A percentile compares a stretch with the other conserved stretches of the same genome.
Conservation (phyloP, 2,888 invertebrate genomes). For the Steinernema scapterisci region DNA sequence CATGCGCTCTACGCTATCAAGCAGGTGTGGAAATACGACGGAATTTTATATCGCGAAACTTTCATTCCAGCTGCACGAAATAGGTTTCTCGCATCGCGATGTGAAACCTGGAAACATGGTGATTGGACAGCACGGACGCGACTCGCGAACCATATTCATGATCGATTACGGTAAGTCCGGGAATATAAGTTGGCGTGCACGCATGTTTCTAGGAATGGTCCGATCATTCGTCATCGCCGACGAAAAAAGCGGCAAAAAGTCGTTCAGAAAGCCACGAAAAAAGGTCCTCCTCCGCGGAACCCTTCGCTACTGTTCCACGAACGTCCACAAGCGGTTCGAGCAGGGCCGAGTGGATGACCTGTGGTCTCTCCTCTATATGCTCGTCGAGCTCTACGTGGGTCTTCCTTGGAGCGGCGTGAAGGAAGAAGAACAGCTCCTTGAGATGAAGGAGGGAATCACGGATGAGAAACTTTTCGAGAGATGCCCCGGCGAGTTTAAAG, state of each 20-base stretch:
- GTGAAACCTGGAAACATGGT: constrained; percentile 57
- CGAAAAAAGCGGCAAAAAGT: constrained; percentile 37
- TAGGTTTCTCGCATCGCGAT: constrained; percentile 52
- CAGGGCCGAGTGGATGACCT: constrained; percentile 51
- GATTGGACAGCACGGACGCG: constrained; percentile 44
- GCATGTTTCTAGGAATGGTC: constrained; percentile 46
- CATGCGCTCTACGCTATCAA: constrained; percentile 48
- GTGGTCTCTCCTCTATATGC: constrained; percentile 53
- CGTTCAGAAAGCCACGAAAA: constrained; percentile 41
- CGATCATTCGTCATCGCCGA: constrained; percentile 43
- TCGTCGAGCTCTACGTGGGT: constrained; percentile 48
- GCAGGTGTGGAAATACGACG: too few species aligned
- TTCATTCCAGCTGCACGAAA: constrained; percentile 48
- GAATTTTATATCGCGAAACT: background rate
- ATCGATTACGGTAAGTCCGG: constrained; percentile 47
- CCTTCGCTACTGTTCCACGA: constrained; percentile 49
- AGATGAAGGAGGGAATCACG: constrained; percentile 38
- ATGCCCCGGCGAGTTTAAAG: constrained; percentile 46
- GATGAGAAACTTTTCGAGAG: constrained; percentile 39
- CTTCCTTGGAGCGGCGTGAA: constrained; percentile 47
- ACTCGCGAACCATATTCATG: constrained; percentile 44
- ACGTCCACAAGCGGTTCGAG: constrained; percentile 46
- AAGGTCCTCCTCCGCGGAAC: constrained; percentile 50
- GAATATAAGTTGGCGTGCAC: background rate
- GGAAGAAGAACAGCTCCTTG: constrained; percentile 46